Base-by-base conservation (phyloP, 2,113 vertebrate species). In the Balaenoptera acutorostrata region DNA sequence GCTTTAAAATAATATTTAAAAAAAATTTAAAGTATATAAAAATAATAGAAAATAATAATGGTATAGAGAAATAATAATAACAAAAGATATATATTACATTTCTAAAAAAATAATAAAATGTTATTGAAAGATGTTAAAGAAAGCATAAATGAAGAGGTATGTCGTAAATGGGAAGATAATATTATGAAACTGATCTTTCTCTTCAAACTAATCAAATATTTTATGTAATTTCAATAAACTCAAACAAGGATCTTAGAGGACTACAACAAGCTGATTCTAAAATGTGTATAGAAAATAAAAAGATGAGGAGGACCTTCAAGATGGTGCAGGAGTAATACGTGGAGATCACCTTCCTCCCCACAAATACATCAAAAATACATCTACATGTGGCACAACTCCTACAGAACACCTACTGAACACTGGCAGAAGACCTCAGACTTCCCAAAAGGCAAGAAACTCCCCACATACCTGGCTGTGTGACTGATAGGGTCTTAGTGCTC, bases 61-160 rank as follows among this genome's bases (percentile, higher is more conserved):
- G 21, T 46, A 4, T 46, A 77, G 14, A 77, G 15, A 17, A 95
- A 92, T 41, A 95, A 90, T 68, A 88, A 88, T 11, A 55, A 57
- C 23, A 88, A 93, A 94, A 92, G 15, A 44, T 63, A 5, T 9
- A 82, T 69, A 69, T 31, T 68, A 63, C 10, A 33, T 88, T 95
- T 88, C 68, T 88, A 23, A 74, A 78, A 20, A 82, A 87, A 82
- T 77, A 64, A 86, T 88, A 83, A 64, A 74, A 57, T 74, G 69
- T 74, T 96, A 89, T 33, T 96, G n/a, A 88, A 87, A 90, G 9
- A 81, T 88, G 72, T 75, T 71, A 90, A 92, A 82, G 68, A 63
- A 93, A 85, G 84, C n/a, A 95, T 64, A 92, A 49, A 82, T 78
- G 31, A 97, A 93, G 23, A 77, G 25, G 55, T 72, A 90, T 27